phyloP scores from a whole-genome alignment of 2,113 vertebrate species.

The Mugil cephalus region DNA sequence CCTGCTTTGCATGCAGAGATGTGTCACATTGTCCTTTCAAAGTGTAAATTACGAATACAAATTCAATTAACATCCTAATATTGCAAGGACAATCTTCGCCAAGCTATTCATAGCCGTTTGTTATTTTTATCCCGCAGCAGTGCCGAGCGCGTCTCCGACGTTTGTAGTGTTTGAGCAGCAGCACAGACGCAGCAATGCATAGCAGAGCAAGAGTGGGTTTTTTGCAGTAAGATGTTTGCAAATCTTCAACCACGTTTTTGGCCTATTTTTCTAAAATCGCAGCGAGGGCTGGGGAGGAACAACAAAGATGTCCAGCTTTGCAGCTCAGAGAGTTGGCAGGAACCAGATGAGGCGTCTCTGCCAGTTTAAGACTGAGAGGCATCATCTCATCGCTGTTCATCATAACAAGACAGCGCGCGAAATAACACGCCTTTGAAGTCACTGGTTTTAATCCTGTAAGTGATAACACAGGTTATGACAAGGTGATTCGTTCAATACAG shows the following conservation, averaged over 20 bases:
- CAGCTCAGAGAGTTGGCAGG: conserved; percentile 39
- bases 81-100: conserved; percentile 62
- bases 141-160: conserved; percentile 25
- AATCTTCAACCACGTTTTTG: conserved; percentile 36
- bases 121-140: conserved; percentile 32
- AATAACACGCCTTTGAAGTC: conserved; percentile 41
- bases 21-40: conserved; percentile 62
- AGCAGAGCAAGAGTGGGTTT: conserved; percentile 7
- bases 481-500: conserved; percentile 31
- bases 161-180: conserved; percentile 36
- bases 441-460: conserved; percentile 36
- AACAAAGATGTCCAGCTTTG: conserved; percentile 45
- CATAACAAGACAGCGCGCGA: conserved; percentile 27
- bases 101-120: conserved; percentile 46
- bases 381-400: conserved; percentile 12
- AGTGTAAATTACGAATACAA: conserved; percentile 56
- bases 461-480: conserved; percentile 33
- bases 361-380: conserved; percentile 26
- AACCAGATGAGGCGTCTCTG: conserved; percentile 26
- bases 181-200: conserved; percentile 27
- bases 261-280: conserved; percentile 27
- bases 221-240: conserved; percentile 19
- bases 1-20: conserved; percentile 65
- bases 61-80: conserved; percentile 71
- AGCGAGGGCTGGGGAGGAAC: conserved; percentile 39